Evolutionary conservation across 2,113 vertebrate genomes (phyloP), one percentile per base, ranked within the genome.

Genomic region (Calidris pygmaea): DNA sequence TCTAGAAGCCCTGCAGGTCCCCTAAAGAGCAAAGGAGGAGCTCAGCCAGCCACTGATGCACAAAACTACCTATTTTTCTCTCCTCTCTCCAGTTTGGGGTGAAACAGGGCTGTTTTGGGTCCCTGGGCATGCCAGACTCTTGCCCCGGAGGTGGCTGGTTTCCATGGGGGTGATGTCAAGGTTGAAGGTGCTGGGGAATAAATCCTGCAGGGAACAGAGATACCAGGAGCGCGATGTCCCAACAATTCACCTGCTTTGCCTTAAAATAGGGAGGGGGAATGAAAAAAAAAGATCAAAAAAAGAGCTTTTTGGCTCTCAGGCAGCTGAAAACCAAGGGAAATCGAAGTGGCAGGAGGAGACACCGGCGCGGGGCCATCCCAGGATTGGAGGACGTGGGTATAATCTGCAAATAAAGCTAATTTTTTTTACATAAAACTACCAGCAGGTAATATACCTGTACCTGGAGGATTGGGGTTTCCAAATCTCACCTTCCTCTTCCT

Each of bases 81-180:
- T 55, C 18, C 8, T 14, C 30, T 34, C 30, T 48, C n/a, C 39
- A 24, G 17, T 79, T 50, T 50, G 53, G 60, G 85, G 53, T 50
- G 47, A 89, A 85, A 73, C 0, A 1, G 12, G 26, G 50, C 43
- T 24, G 37, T 52, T 92, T 52, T 7, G 14, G 58, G 48, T 58
- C 37, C 27, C 41, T 5, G 10, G 26, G 30, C 9, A 20, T 0
- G 0, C 27, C 0, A 0, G 15, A 21, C 12, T 32, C 39, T 26
- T 1, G 3, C 24, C 7, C n/a, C 0, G 1, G 50, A 14, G 35
- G 43, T 3, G 0, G n/a, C 50, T 9, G 39, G 43, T 71, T 92
- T 50, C 48, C 55, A 27, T 26, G 52, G 66, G 45, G 63, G 37
- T 1, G 41, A 67, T 37, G 32, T 47, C 55, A 18, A 76, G 32